These are phyloP conservation scores for Hymenopus coronatus DNA, from an alignment of 2,888 invertebrate genomes.

Conservation along the genomic window DNA sequence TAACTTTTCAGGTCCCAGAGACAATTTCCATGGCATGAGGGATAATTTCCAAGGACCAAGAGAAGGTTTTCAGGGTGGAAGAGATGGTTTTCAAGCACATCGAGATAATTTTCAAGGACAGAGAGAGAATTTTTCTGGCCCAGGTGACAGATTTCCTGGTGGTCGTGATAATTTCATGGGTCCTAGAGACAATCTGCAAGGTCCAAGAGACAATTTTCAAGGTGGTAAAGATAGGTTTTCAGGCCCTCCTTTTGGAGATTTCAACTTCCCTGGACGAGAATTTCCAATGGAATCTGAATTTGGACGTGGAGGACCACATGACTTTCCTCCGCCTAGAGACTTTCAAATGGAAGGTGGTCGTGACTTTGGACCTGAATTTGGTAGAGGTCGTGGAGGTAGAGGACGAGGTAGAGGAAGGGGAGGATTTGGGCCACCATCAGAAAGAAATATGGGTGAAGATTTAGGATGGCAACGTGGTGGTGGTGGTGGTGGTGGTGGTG, in stretches of 20 bases:
- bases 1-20: slow-evolving; percentile 7
- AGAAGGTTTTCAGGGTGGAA: slow-evolving; percentile 16
- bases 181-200: not conserved
- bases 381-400: slow-evolving; percentile 16
- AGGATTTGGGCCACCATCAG: not conserved
- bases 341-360: slow-evolving; percentile 9
- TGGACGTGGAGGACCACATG: slow-evolving; percentile 17
- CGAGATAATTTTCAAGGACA: slow-evolving; percentile 17
- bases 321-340: slow-evolving; percentile 21
- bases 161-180: slow-evolving; percentile 15
- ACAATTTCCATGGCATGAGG: not conserved
- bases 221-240: slow-evolving; percentile 15
- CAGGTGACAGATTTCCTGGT: slow-evolving; percentile 12
- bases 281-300: slow-evolving; percentile 5
- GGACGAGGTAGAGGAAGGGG: slow-evolving; percentile 14
- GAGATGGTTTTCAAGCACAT: slow-evolving; percentile 1
- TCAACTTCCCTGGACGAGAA: slow-evolving; percentile 16
- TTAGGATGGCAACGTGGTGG: slow-evolving; percentile 15
- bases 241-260: slow-evolving; percentile 15
- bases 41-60: slow-evolving; percentile 11
- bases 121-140: not conserved
- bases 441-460: slow-evolving; percentile 16
- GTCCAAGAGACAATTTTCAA: slow-evolving; percentile 4
- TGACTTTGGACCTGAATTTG: slow-evolving; percentile 12
- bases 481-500: not conserved